These are phyloP conservation scores for Harpagifer antarcticus DNA, from an alignment of 2,797 vertebrate species.

Conservation along the genomic window DNA sequence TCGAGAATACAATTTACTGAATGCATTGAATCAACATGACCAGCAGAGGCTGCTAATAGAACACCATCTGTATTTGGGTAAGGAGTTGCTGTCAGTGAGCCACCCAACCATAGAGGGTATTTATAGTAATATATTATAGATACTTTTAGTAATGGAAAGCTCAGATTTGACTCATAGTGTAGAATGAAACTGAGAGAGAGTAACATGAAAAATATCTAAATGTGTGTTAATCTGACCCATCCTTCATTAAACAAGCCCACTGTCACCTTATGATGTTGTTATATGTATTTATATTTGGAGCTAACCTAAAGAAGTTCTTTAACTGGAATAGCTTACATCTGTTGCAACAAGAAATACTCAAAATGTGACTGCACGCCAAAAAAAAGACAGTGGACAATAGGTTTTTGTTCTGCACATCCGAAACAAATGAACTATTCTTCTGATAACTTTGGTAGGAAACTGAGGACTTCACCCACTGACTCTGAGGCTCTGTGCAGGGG, in stretches of 20 bases:
- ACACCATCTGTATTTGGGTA: not conserved
- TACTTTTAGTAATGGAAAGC: not conserved
- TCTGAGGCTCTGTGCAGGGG: not conserved
- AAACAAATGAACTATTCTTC: constrained; percentile 41
- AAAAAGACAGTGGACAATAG: constrained; percentile 28
- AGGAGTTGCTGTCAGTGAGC: not conserved
- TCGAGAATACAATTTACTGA: not conserved
- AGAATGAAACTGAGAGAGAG: not conserved
- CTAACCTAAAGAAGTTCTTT: not conserved
- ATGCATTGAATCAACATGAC: constrained; percentile 13
- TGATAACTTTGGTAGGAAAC: not conserved
- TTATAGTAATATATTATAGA: too few species aligned
- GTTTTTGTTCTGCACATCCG: constrained; percentile 27
- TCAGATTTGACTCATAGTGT: not conserved
- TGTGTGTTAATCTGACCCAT: not conserved
- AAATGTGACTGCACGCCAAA: not conserved
- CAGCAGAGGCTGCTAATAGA: constrained; percentile 26
- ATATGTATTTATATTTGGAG: not conserved
- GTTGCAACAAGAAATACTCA: not conserved
- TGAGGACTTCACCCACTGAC: constrained; percentile 2
- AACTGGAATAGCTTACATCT: not conserved
- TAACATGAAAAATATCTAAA: not conserved
- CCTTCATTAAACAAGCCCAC: not conserved
- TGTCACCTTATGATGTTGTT: not conserved
- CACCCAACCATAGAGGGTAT: not conserved